A percentile compares a stretch with the other conserved stretches of the same genome.
These are phyloP conservation scores for Malacoctenus gilli DNA, from an alignment of 2,797 vertebrate species.

Conservation along the genomic window DNA sequence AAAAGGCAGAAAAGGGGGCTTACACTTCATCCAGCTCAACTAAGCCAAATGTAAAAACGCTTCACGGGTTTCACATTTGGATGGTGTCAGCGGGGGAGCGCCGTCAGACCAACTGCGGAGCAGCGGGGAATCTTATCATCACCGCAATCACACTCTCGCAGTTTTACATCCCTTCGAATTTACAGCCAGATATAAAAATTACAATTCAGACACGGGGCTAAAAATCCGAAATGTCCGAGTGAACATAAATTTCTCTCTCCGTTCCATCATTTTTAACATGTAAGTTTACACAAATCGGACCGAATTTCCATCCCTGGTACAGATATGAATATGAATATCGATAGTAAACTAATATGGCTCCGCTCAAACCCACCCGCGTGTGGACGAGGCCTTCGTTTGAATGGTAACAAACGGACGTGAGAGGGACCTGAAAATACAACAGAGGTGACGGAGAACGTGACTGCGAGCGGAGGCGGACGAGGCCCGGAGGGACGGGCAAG, in stretches of 20 bases:
- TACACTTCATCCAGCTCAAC: slow-evolving; percentile 9
- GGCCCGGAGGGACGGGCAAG: slow-evolving; percentile 25
- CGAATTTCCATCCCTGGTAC: too few species aligned
- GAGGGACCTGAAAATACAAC: slow-evolving; percentile 31
- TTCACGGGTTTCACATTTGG: not conserved
- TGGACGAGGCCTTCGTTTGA: too few species aligned
- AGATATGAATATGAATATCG: too few species aligned
- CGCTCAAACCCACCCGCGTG: too few species aligned
- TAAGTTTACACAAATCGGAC: too few species aligned
- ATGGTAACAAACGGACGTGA: slow-evolving; percentile 11
- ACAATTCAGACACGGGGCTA: too few species aligned
- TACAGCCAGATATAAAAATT: slow-evolving; percentile 8
- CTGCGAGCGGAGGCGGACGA: not conserved
- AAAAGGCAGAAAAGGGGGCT: slow-evolving; percentile 5
- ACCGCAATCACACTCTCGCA: not conserved
- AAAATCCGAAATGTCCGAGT: too few species aligned
- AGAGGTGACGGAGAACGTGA: not conserved
- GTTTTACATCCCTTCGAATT: slow-evolving; percentile 13
- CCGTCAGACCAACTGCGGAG: slow-evolving; percentile 14
- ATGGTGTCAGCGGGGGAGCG: slow-evolving; percentile 23
- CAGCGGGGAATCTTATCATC: slow-evolving; percentile 10
- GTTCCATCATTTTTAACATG: too few species aligned
- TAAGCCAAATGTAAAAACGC: slow-evolving; percentile 17
- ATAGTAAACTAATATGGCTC: too few species aligned
- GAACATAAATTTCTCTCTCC: too few species aligned